Percentiles rank a stretch among this genome's conserved stretches.
Evolutionary conservation across 2,113 vertebrate species (phyloP).

Genomic region (Toxostoma redivivum): DNA sequence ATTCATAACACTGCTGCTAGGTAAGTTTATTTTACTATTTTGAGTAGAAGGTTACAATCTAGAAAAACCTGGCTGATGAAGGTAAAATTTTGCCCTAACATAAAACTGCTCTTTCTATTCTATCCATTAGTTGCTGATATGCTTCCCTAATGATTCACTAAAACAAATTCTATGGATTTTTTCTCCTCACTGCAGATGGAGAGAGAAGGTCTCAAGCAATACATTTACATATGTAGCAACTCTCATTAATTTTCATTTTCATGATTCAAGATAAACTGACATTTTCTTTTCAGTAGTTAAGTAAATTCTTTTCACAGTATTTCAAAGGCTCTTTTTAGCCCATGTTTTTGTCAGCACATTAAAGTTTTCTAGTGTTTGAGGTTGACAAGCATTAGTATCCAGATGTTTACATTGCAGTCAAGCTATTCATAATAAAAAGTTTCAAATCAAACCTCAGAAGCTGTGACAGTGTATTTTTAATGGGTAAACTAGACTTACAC

Average conservation of each 20-base stretch:
- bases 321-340: constrained; percentile 10
- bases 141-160: neutral
- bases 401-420: neutral
- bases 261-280: constrained; percentile 11
- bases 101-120: neutral
- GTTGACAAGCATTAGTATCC: neutral
- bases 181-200: neutral
- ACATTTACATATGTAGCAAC: constrained; percentile 15
- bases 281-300: neutral
- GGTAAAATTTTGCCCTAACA: neutral
- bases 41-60: neutral
- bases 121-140: neutral
- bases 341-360: constrained; percentile 1
- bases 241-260: constrained; percentile 39
- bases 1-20: neutral
- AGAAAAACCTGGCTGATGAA: neutral
- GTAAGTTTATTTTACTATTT: neutral
- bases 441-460: neutral
- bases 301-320: neutral
- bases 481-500: neutral
- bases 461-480: neutral
- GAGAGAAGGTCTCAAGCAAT: neutral
- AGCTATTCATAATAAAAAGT: neutral
- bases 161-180: neutral
- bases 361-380: constrained; percentile 6